Evolutionary conservation across 1,140 invertebrate species (phyloP), one percentile per base, ranked within the genome.

Genomic region (Ooceraea biroi): DNA sequence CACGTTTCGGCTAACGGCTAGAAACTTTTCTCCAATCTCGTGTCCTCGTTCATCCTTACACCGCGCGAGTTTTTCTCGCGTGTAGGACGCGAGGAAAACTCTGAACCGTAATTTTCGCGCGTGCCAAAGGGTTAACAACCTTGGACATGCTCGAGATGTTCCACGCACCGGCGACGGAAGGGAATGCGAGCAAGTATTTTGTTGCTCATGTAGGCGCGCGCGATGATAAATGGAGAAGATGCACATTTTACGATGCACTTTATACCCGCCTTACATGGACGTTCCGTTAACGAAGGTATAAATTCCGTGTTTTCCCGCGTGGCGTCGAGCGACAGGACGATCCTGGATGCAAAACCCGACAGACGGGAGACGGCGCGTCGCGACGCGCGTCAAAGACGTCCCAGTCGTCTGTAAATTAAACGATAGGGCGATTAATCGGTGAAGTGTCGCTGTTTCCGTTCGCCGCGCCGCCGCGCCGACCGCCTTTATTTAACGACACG

Each of bases 161-260:
- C 84, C 69, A 82, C 84, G 76, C 77, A 74, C 84, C 71, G 48
- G 76, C 85, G 84, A 55, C 58, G 65, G 63, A 76, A 83, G 84
- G 84, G 85, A 87, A 87, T 85, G 77, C 85, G 85, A 85, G 69
- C 84, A 82, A 82, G 57, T 74, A 58, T 48, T 65, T 87, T 87
- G 84, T 87, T 85, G 63, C 69, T 83, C 84, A 48, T 85, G 41
- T 27, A 44, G 25, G 44, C 73, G 44, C 36, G 52, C 58, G 58
- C 25, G 58, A 17, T 85, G 71, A 82, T 87, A 85, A 85, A 87
- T 87, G 69, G 48, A 50, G 76, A 74, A 82, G 76, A 69, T 61
- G 69, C 19, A 19, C 27, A 60, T 85, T 87, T 86, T 87, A 87
- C 77, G 77, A 85, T n/a, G 61, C 55, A 63, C 36, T 85, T 76